Base-by-base conservation (phyloP, 1,140 invertebrate species). In the Papilio aristodemus region DNA sequence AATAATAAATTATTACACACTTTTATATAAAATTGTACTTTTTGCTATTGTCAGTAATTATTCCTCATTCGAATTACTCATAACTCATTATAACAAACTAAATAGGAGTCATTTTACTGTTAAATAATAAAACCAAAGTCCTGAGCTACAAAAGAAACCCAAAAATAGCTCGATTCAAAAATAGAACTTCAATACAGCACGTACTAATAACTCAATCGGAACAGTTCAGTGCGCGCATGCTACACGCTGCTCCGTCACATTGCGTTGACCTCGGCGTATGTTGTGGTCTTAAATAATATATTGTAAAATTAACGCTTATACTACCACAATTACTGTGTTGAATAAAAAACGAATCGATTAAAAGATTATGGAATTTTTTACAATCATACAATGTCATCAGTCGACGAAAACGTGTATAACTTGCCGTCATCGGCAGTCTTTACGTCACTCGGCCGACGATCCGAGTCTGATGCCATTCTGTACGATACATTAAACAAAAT, bases 131-230 rank as follows among this genome's bases (percentile, higher is more conserved):
- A 46, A 17, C 14, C 27, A 3, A 32, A 32, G 6, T 32, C 43
- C 17, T 22, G 11, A 0, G 10, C 0, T 22, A 13, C 22, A 13
- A 54, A 54, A 54, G n/a, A 43, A 14, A 54, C 4, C 46, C 46
- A 54, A 54, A 22, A 54, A 54, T 54, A 54, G 46, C 19, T 54
- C 19, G 19, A 9, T 5, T 54, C 46, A 22, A 14, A 54, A 54
- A 25, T 54, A 54, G 19, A 54, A 54, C 22, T 19, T 10, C 43
- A 46, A 41, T 43, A 17, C 41, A 8, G 22, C 22, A 54, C 22
- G 46, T 22, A 54, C 46, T 54, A 54, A 54, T 19, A 17, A 54
- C 46, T 54, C 46, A 54, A 54, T 54, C 22, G 46, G 19, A 54
- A 54, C 46, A 54, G 19, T 54, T 13, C 2, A 54, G 46, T 25